Conservation (phyloP, 2,797 vertebrate species). For the Bradypodion ventrale region DNA sequence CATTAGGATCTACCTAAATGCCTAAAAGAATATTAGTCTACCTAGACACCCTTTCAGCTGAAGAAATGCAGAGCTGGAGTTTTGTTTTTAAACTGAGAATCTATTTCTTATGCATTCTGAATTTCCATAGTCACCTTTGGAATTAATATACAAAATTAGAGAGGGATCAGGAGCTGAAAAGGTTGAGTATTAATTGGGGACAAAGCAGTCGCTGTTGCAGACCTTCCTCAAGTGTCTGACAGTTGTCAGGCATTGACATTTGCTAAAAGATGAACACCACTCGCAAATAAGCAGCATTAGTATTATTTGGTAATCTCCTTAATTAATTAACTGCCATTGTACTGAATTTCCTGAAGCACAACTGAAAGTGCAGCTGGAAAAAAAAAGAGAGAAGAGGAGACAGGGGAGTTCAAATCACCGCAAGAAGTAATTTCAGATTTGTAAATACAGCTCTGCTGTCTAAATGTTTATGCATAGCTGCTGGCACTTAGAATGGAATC, state of each 20-base stretch:
- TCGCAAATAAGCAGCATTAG: constrained; percentile 47
- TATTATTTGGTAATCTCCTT: constrained; percentile 63
- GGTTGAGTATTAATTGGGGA: constrained; percentile 50
- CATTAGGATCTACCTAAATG: too few relatives aligned
- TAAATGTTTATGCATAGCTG: constrained; percentile 51
- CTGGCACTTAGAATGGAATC: constrained; percentile 8
- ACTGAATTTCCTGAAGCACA: constrained; percentile 58
- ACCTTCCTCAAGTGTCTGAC: constrained; percentile 48
- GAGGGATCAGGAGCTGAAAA: constrained; percentile 61
- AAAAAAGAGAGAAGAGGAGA: constrained; percentile 20
- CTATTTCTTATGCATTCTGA: neutral
- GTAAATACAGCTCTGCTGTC: constrained; percentile 54
- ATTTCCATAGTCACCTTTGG: neutral
- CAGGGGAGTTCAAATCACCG: constrained; percentile 55
- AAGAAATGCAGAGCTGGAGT: too few relatives aligned
- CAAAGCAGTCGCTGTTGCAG: neutral
- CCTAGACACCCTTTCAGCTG: too few relatives aligned
- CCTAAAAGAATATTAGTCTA: too few relatives aligned
- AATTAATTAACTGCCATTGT: constrained; percentile 67
- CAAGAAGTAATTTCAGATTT: constrained; percentile 54
- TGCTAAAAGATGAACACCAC: constrained; percentile 55
- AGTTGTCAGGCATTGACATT: constrained; percentile 53
- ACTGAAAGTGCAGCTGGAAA: constrained; percentile 64
- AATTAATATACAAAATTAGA: constrained; percentile 25
- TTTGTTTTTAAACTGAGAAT: neutral